Conservation (phyloP, 2,797 vertebrate species). For the Naso thynnoides region DNA sequence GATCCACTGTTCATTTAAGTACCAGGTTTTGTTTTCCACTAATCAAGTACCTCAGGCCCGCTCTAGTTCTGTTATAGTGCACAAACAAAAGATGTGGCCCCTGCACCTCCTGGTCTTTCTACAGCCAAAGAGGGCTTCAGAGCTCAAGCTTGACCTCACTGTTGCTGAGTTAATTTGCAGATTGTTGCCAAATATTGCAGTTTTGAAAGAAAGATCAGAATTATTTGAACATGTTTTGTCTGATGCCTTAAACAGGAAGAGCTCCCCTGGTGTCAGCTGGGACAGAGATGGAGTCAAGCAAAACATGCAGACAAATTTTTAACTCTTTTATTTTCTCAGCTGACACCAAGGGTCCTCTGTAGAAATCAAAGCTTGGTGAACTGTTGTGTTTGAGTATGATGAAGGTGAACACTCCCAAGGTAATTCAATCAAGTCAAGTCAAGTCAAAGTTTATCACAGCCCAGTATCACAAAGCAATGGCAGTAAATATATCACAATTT, state of each 20-base stretch:
- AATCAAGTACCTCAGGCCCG: too few species aligned
- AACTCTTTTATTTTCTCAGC: too few species aligned
- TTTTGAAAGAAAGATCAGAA: slow-evolving; percentile 4
- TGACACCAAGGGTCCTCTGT: too few species aligned
- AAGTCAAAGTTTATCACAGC: too few species aligned
- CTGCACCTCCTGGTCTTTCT: not conserved
- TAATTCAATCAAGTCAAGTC: too few species aligned
- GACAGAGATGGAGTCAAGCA: too few species aligned
- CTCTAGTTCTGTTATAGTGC: too few species aligned
- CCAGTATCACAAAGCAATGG: too few species aligned
- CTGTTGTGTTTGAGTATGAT: slow-evolving; percentile 16
- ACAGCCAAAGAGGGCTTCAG: not conserved
- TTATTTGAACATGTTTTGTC: slow-evolving; percentile 7
- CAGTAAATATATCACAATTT: too few species aligned
- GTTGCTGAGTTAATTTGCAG: not conserved
- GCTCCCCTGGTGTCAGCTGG: too few species aligned
- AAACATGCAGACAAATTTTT: too few species aligned
- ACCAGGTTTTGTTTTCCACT: slow-evolving; percentile 12
- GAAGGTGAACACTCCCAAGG: not conserved
- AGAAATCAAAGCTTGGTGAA: slow-evolving; percentile 28
- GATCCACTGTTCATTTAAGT: slow-evolving; percentile 12
- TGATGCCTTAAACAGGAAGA: slow-evolving; percentile 7
- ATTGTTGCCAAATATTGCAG: slow-evolving; percentile 5
- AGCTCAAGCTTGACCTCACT: not conserved
- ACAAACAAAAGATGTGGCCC: not conserved